These are phyloP conservation scores for Fringilla coelebs DNA, from an alignment of 2,797 vertebrate genomes.

Conservation along the genomic window DNA sequence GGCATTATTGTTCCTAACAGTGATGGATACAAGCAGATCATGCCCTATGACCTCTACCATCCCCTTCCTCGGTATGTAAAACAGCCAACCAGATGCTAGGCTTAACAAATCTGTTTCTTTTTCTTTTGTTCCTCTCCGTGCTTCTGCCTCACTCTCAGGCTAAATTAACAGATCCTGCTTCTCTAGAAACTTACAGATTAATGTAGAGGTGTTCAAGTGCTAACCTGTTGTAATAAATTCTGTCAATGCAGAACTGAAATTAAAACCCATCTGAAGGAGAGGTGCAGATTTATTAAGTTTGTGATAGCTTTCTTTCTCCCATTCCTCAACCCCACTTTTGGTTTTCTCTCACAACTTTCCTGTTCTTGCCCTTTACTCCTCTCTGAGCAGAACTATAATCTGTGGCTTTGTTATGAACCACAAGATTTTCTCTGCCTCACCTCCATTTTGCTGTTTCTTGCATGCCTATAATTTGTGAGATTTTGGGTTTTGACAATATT, in stretches of 20 bases:
- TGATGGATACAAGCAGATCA: constrained; percentile 98
- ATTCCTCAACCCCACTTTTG: not conserved
- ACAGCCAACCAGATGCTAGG: constrained; percentile 57
- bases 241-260: not conserved
- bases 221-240: constrained; percentile 23
- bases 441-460: not conserved
- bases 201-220: not conserved
- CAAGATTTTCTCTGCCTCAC: not conserved
- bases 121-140: not conserved
- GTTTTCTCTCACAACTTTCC: not conserved
- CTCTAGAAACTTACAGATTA: not conserved
- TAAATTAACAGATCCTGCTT: constrained; percentile 6
- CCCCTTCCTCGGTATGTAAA: constrained; percentile 93
- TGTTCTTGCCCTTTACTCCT: not conserved
- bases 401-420: not conserved
- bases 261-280: not conserved
- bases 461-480: not conserved
- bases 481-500: not conserved
- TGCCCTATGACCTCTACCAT: constrained; percentile 99
- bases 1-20: constrained; percentile 86
- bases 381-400: not conserved
- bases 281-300: not conserved
- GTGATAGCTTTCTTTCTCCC: not conserved
- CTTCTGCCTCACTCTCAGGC: constrained; percentile 21
- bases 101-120: constrained; percentile 39